Evolutionary conservation across 1,140 invertebrate species (phyloP).

Genomic region (Pantala flavescens): DNA sequence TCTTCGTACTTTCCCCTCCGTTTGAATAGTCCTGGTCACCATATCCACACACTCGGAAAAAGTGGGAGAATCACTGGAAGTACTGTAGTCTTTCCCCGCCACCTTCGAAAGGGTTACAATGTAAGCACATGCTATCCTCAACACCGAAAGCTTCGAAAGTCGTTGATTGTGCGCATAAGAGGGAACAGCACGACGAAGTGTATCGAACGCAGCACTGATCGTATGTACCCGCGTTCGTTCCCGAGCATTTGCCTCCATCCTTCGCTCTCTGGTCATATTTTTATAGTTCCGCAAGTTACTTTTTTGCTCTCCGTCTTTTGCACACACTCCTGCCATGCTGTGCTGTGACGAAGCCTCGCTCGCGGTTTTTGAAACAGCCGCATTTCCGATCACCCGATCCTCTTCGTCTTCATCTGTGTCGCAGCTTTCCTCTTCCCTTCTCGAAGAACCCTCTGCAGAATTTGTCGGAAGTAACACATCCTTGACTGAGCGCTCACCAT

Average conservation of each 20-base stretch:
- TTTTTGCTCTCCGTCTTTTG: conserved; percentile 26
- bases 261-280: conserved; percentile 83
- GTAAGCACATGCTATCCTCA: conserved; percentile 83
- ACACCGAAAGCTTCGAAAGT: conserved; percentile 79
- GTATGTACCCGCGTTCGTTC: conserved; percentile 88
- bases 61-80: conserved; percentile 38
- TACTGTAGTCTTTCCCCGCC: conserved; percentile 49
- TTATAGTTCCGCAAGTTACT: conserved; percentile 73
- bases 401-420: not conserved
- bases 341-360: conserved; percentile 9
- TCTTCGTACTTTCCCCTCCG: conserved; percentile 78
- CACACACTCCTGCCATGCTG: conserved; percentile 28
- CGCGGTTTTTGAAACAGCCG: not conserved
- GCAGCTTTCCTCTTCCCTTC: not conserved
- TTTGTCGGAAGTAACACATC: not conserved
- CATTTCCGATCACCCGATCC: not conserved
- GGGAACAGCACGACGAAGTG: conserved; percentile 68
- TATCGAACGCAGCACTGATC: conserved; percentile 89
- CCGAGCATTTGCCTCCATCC: conserved; percentile 87
- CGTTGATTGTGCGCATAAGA: conserved; percentile 89
- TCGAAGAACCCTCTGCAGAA: not conserved
- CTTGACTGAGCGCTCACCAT: not conserved
- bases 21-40: conserved; percentile 80
- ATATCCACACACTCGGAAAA: conserved; percentile 70
- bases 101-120: conserved; percentile 71